Percentiles rank a stretch among this genome's conserved stretches.
Conservation (phyloP, 2,797 vertebrate genomes). For the Rallus crepitans region DNA sequence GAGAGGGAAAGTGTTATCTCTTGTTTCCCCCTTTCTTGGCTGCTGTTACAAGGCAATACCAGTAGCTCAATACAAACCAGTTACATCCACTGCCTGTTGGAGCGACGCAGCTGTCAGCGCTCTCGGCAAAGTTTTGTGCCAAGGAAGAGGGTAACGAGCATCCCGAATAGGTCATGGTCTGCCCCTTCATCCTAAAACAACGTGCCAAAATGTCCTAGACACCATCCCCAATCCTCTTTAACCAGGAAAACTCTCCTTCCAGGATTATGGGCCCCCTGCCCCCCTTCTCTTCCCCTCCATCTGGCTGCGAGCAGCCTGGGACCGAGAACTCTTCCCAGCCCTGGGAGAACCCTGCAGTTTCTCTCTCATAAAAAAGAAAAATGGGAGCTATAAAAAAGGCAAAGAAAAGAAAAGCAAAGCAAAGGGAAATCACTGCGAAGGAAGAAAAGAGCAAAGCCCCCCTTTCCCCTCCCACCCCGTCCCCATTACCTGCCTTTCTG, state of each 20-base stretch:
- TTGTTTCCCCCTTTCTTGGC: background rate
- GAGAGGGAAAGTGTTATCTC: background rate
- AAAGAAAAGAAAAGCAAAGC: conserved; percentile 62
- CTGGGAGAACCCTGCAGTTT: conserved; percentile 60
- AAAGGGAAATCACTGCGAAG: conserved; percentile 18
- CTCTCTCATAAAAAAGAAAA: conserved; percentile 71
- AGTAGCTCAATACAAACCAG: background rate
- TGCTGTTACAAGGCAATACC: background rate
- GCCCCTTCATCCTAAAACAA: background rate
- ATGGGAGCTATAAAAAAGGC: conserved; percentile 66
- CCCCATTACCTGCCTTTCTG: conserved; percentile 7
- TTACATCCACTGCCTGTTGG: background rate
- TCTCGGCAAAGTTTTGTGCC: background rate
- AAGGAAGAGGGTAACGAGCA: background rate
- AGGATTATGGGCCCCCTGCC: conserved; percentile 22
- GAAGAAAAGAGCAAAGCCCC: conserved; percentile 58
- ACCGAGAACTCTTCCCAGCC: conserved; percentile 47
- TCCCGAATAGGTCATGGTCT: background rate
- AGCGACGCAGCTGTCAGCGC: background rate
- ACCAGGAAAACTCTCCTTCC: conserved; percentile 39
- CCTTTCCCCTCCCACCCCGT: background rate
- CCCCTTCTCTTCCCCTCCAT: conserved; percentile 61
- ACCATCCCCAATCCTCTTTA: conserved; percentile 32
- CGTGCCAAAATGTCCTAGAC: background rate
- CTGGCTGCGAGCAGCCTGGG: conserved; percentile 66